Conservation (phyloP, 2,888 invertebrate species). For the Leucophenga maculata region DNA sequence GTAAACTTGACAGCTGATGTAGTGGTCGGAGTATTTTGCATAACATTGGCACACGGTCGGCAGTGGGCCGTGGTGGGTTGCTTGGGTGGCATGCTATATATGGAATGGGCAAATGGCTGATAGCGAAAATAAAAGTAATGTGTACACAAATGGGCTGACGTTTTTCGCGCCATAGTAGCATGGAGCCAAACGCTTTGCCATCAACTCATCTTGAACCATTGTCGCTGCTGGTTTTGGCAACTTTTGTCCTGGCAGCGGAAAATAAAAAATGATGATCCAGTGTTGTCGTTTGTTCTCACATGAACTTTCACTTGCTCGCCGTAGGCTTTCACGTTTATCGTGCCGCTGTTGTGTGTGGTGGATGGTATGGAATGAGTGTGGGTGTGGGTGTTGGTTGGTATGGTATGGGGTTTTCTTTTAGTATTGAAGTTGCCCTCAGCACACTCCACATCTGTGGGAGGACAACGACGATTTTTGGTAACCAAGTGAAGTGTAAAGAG, state of each 20-base stretch:
- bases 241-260: slow-evolving; percentile 53
- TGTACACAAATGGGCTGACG: slow-evolving; percentile 44
- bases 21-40: slow-evolving; percentile 23
- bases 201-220: slow-evolving; percentile 41
- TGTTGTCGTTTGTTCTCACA: slow-evolving; percentile 38
- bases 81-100: slow-evolving; percentile 28
- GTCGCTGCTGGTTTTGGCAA: slow-evolving; percentile 57
- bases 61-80: not conserved
- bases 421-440: slow-evolving; percentile 21
- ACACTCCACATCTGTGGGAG: not conserved
- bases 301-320: slow-evolving; percentile 49
- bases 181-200: slow-evolving; percentile 6
- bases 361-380: slow-evolving; percentile 41
- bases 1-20: slow-evolving; percentile 66
- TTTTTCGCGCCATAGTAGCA: not conserved
- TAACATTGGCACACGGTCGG: too few species aligned
- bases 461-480: slow-evolving; percentile 55
- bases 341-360: not conserved
- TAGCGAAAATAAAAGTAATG: slow-evolving; percentile 61
- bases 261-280: slow-evolving; percentile 72
- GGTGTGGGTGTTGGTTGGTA: slow-evolving; percentile 42
- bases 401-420: slow-evolving; percentile 19
- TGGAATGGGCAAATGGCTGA: slow-evolving; percentile 53
- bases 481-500: slow-evolving; percentile 70
- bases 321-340: slow-evolving; percentile 41